A percentile compares a stretch with the other conserved stretches of the same genome.
Conservation (phyloP, 2,888 invertebrate species). For the Volucella bombylans region DNA sequence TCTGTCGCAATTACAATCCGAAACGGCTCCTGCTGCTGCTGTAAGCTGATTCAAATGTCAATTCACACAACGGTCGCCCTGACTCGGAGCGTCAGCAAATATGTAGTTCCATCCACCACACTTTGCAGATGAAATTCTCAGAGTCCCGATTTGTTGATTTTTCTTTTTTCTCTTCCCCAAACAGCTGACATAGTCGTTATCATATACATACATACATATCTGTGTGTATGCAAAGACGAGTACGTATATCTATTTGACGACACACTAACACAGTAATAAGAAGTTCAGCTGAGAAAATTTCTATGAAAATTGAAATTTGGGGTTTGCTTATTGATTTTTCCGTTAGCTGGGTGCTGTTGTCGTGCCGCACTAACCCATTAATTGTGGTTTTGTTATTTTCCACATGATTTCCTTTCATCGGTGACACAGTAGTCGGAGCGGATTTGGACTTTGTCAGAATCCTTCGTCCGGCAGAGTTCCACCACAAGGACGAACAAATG, state of each 20-base stretch:
- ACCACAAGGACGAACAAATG: too few relatives aligned
- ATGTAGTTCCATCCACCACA: neutral
- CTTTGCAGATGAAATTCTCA: slow-evolving; percentile 2
- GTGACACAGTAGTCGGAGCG: slow-evolving; percentile 36
- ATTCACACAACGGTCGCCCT: neutral
- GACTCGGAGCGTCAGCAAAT: slow-evolving; percentile 5
- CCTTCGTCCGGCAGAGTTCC: too few relatives aligned
- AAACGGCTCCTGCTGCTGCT: neutral
- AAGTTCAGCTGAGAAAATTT: slow-evolving; percentile 15
- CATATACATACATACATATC: slow-evolving; percentile 2
- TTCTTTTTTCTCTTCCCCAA: slow-evolving; percentile 20
- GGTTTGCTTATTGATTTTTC: slow-evolving; percentile 65
- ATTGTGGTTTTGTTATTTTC: slow-evolving; percentile 70
- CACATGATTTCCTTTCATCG: slow-evolving; percentile 61
- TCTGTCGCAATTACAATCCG: slow-evolving; percentile 1
- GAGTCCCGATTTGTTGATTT: slow-evolving; percentile 7
- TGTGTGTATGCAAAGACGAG: neutral
- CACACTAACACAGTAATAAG: neutral
- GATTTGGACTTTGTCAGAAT: neutral
- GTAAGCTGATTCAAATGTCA: slow-evolving; percentile 16
- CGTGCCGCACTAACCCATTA: slow-evolving; percentile 68
- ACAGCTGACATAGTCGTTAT: slow-evolving; percentile 23
- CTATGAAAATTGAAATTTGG: slow-evolving; percentile 67
- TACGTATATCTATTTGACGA: neutral
- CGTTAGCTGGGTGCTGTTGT: slow-evolving; percentile 24